These are phyloP conservation scores for Trachythela sp. DNA, from an alignment of 64 coral and sea anemone genomes.

Conservation along the genomic window DNA sequence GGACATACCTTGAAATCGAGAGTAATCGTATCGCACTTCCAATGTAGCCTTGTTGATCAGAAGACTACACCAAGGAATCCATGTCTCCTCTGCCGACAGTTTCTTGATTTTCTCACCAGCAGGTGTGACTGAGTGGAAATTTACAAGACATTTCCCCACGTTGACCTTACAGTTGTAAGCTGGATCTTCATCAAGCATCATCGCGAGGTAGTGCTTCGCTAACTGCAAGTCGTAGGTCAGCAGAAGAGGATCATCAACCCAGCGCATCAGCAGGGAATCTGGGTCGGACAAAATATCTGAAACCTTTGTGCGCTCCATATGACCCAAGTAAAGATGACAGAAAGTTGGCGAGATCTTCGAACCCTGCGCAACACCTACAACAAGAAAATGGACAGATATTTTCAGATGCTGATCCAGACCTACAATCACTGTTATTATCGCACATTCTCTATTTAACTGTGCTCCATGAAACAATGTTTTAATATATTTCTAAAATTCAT, in stretches of 20 bases:
- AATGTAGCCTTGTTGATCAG: slow-evolving; percentile 59
- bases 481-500: too few species aligned
- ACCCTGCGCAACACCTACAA: slow-evolving; percentile 80
- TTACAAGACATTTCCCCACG: slow-evolving; percentile 62
- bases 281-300: slow-evolving; percentile 35
- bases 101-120: slow-evolving; percentile 38
- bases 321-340: slow-evolving; percentile 71
- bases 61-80: slow-evolving; percentile 78
- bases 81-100: slow-evolving; percentile 15
- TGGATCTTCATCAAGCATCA: slow-evolving; percentile 72
- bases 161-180: slow-evolving; percentile 77
- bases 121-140: slow-evolving; percentile 49
- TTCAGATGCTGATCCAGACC: too few species aligned
- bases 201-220: slow-evolving; percentile 53
- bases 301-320: slow-evolving; percentile 72
- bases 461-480: too few species aligned
- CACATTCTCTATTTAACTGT: too few species aligned
- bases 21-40: slow-evolving; percentile 56
- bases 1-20: slow-evolving; percentile 45
- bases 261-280: slow-evolving; percentile 75
- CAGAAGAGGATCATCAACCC: slow-evolving; percentile 83
- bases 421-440: too few species aligned
- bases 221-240: slow-evolving; percentile 43
- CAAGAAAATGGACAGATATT: background rate
- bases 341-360: slow-evolving; percentile 66